phyloP scores from a whole-genome alignment of 2,888 invertebrate species.

The Synergus umbraculus region DNA sequence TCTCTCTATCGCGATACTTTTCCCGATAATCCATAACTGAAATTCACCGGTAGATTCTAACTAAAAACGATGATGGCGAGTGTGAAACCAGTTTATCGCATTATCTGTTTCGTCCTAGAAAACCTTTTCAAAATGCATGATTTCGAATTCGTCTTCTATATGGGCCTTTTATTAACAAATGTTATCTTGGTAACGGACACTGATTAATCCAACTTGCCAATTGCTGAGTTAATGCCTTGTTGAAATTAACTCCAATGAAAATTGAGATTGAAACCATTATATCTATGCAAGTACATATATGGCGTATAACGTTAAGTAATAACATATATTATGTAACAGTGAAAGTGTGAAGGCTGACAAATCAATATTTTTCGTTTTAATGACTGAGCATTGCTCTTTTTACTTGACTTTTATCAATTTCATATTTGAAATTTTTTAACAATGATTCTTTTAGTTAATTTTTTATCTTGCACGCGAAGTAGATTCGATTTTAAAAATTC shows the following conservation, averaged over 20 bases:
- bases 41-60: not conserved
- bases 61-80: not conserved
- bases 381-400: not conserved
- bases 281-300: conserved; percentile 51
- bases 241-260: conserved; percentile 59
- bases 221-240: conserved; percentile 62
- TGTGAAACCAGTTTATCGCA: conserved; percentile 13
- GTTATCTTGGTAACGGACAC: conserved; percentile 50
- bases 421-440: not conserved
- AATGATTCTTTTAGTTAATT: not conserved
- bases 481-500: conserved; percentile 27
- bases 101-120: conserved; percentile 10
- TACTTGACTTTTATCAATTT: not conserved
- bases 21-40: not conserved
- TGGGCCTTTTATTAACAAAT: conserved; percentile 52
- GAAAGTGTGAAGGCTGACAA: conserved; percentile 65
- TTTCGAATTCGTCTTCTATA: not conserved
- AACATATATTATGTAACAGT: conserved; percentile 67
- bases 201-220: conserved; percentile 60
- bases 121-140: conserved; percentile 17
- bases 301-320: conserved; percentile 40
- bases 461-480: conserved; percentile 10
- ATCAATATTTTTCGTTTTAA: conserved; percentile 43
- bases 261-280: conserved; percentile 2
- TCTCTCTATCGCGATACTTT: conserved; percentile 16